phyloP scores from a whole-genome alignment of 2,797 vertebrate species.

The Momotus momota region DNA sequence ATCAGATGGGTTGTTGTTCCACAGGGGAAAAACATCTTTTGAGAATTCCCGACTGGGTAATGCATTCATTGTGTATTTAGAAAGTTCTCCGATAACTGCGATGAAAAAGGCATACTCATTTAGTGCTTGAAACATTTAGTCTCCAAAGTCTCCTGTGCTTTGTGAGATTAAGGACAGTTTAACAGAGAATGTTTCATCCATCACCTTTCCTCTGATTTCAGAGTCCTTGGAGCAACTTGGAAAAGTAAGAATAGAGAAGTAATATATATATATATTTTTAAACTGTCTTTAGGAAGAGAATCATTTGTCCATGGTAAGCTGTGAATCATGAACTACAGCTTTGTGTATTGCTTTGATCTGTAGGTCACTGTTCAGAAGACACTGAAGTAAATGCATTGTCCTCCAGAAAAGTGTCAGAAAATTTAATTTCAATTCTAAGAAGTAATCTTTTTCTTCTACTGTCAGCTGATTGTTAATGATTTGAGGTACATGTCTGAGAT shows the following conservation, averaged over 20 bases:
- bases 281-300: not conserved
- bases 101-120: not conserved
- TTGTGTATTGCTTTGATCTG: not conserved
- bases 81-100: not conserved
- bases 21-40: fast-evolving
- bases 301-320: not conserved
- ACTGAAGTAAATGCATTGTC: not conserved
- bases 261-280: not conserved
- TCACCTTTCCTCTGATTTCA: not conserved
- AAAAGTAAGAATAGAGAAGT: not conserved
- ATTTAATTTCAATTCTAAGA: not conserved
- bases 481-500: not conserved
- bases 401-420: not conserved
- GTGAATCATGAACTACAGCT: not conserved
- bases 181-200: not conserved
- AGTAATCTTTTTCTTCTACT: not conserved
- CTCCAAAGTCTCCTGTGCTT: not conserved
- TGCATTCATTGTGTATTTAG: not conserved
- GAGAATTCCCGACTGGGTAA: not conserved
- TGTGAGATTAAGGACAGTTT: not conserved
- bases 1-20: not conserved
- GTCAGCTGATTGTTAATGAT: not conserved
- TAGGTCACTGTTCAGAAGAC: not conserved
- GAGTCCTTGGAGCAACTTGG: not conserved
- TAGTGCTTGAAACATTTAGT: not conserved